A percentile compares a stretch with the other conserved stretches of the same genome.
Conservation (phyloP, 2,888 invertebrate genomes). For the Iphiclides podalirius region DNA sequence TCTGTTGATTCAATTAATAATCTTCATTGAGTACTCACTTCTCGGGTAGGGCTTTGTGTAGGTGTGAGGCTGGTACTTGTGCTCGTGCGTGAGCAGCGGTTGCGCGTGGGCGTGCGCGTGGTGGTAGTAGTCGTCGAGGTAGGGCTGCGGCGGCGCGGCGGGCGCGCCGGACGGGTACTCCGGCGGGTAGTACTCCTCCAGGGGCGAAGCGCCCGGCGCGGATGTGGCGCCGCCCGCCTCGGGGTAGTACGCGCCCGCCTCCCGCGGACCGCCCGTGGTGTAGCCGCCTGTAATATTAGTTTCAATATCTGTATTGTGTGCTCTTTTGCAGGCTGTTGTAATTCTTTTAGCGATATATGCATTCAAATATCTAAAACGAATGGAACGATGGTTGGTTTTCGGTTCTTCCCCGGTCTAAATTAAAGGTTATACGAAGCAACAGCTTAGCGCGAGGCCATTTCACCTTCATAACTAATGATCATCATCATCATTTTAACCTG, state of each 20-base stretch:
- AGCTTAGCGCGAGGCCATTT: too few relatives aligned
- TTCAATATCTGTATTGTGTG: not conserved
- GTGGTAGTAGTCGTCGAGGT: conserved; percentile 87
- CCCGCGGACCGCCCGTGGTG: conserved; percentile 78
- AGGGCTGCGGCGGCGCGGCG: conserved; percentile 73
- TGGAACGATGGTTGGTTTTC: too few relatives aligned
- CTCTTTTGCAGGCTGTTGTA: too few relatives aligned
- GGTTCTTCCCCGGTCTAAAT: too few relatives aligned
- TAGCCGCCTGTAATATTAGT: conserved; percentile 70
- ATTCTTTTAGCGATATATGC: too few relatives aligned
- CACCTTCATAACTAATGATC: too few relatives aligned
- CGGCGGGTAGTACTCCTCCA: conserved; percentile 77
- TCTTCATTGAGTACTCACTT: conserved; percentile 69
- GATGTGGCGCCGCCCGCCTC: conserved; percentile 56
- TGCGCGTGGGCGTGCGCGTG: conserved; percentile 85
- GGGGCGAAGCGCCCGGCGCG: conserved; percentile 66
- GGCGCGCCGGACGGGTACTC: conserved; percentile 70
- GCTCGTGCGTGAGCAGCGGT: conserved; percentile 78
- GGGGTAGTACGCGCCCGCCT: conserved; percentile 72
- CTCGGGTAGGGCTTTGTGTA: conserved; percentile 86
- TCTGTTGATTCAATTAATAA: too few relatives aligned
- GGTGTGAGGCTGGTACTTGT: conserved; percentile 85
- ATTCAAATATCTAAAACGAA: too few relatives aligned
- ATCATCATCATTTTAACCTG: too few relatives aligned
- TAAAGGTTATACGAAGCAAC: too few relatives aligned